Evolutionary conservation across 1,140 invertebrate genomes (phyloP), one percentile per base, ranked within the genome.

Genomic region (Glossosoma conforme): DNA sequence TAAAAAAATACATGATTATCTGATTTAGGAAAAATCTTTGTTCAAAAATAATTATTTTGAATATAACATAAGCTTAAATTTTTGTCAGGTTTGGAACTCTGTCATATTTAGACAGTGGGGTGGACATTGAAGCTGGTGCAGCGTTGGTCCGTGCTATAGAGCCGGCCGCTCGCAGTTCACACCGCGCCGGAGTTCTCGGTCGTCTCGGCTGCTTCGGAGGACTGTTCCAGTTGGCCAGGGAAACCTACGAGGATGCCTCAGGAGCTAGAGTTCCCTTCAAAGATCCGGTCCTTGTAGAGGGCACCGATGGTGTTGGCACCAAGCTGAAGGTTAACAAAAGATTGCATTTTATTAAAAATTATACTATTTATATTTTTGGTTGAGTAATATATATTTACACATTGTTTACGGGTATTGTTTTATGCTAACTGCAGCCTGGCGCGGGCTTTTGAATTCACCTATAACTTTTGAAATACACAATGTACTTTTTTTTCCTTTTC

Each of bases 221-320:
- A 0, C 72, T 97, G 1, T 97, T 97, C 75, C 92, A 97, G 61
- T 53, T 80, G 1, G 77, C 76, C 4, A 75, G 77, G 3, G 70
- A 78, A 58, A 52, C 25, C 9, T 67, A 71, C 46, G 47, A 52
- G 3, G 45, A 56, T 43, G 25, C 22, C 33, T 24, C 47, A 14
- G 58, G 51, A 33, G 8, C 44, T 5, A 54, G 48, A 49, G 60
- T 60, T 69, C 80, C 36, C 1, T 84, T 83, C 56, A 81, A 78
- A 44, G 86, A 95, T 67, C 92, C 93, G 0, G 72, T 96, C 2
- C 73, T 99, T 2, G 91, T 97, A 2, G 92, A 94, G 54, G 93
- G 92, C 2, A 94, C 92, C 4, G 93, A 96, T 67, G 93, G 93
- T 9, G 92, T 97, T 44, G 93, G 94, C 2, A 96, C 93, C 9